Conservation (phyloP, 2,888 invertebrate species). For the Chloroclystis v-ata region DNA sequence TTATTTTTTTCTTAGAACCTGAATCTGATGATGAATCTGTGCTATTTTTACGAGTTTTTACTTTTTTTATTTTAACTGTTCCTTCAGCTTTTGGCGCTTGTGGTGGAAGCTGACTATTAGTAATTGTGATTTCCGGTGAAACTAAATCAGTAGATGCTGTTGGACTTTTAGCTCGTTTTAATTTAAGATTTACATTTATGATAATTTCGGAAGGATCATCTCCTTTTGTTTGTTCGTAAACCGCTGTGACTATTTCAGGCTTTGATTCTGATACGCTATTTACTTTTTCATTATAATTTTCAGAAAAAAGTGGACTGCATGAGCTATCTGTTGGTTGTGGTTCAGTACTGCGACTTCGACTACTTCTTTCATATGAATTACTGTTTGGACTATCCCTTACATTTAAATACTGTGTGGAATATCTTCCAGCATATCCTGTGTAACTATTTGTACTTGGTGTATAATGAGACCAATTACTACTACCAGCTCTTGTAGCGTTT, state of each 20-base stretch:
- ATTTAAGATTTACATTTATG: conserved; percentile 69
- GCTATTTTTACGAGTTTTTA: conserved; percentile 61
- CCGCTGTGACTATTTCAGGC: conserved; percentile 42
- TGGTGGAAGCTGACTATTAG: conserved; percentile 69
- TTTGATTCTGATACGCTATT: conserved; percentile 39
- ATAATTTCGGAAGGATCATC: conserved; percentile 65
- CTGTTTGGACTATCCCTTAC: conserved; percentile 48
- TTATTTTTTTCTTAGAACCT: conserved; percentile 57
- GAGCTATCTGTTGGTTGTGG: conserved; percentile 48
- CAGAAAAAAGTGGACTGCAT: conserved; percentile 35
- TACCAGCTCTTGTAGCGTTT: conserved; percentile 76
- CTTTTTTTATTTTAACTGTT: conserved; percentile 54
- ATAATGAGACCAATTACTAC: conserved; percentile 82
- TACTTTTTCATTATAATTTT: conserved; percentile 39
- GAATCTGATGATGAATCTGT: conserved; percentile 63
- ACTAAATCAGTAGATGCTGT: conserved; percentile 49
- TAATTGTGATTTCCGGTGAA: conserved; percentile 63
- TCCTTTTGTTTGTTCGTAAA: conserved; percentile 59
- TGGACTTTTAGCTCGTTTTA: conserved; percentile 62
- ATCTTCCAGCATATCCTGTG: conserved; percentile 69
- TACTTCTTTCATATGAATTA: conserved; percentile 55
- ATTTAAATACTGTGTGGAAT: conserved; percentile 67
- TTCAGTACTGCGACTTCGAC: conserved; percentile 61
- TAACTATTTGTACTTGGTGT: conserved; percentile 64
- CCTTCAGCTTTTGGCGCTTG: conserved; percentile 69